phyloP scores from a whole-genome alignment of 2,888 invertebrate species.

The Callyntrura sp. region DNA sequence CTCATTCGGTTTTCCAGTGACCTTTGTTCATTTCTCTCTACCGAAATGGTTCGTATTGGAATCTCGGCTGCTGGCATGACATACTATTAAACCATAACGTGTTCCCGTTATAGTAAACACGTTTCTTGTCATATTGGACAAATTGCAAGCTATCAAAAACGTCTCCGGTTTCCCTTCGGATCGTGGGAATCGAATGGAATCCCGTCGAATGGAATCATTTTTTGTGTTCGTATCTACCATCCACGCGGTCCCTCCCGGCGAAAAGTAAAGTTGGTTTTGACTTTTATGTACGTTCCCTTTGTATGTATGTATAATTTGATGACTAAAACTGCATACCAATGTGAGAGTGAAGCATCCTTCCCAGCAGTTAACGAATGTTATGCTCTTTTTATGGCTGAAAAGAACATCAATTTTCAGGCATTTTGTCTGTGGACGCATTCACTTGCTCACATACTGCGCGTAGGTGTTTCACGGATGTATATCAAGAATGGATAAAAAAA shows the following conservation, averaged over 20 bases:
- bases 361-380: not conserved
- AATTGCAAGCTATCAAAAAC: conserved; percentile 57
- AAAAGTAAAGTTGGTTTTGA: not conserved
- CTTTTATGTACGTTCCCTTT: not conserved
- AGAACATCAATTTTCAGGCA: no score
- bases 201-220: conserved; percentile 58
- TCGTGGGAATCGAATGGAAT: no score
- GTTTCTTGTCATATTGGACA: conserved; percentile 24
- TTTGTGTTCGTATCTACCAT: no score
- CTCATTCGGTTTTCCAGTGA: not conserved
- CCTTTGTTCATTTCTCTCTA: not conserved
- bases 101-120: no score
- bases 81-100: not conserved
- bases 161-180: conserved; percentile 26
- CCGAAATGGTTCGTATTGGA: conserved; percentile 3
- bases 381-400: conserved; percentile 20
- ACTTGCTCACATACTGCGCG: no score
- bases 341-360: not conserved
- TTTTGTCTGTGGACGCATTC: no score
- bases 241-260: not conserved
- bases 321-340: not conserved
- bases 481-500: not conserved
- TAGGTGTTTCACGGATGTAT: not conserved
- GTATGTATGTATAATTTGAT: not conserved
- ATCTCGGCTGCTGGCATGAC: not conserved